Conservation (phyloP, 2,797 vertebrate genomes). For the Periophthalmus magnuspinnatus region DNA sequence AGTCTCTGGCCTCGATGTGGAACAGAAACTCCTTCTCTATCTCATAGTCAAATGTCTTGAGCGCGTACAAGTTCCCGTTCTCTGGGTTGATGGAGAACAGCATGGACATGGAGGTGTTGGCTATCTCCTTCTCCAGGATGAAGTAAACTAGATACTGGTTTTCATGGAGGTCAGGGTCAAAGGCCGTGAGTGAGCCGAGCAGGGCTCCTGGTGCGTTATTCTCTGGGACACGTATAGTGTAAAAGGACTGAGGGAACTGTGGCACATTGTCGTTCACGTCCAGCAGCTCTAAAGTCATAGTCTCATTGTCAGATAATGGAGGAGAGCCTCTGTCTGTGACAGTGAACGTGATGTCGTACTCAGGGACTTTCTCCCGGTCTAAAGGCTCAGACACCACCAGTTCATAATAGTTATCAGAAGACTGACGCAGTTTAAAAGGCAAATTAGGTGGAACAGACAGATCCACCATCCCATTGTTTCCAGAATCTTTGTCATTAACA, state of each 20-base stretch:
- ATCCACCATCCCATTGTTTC: slow-evolving; percentile 69
- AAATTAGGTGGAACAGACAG: slow-evolving; percentile 62
- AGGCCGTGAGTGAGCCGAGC: slow-evolving; percentile 59
- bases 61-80: slow-evolving; percentile 66
- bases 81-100: slow-evolving; percentile 70
- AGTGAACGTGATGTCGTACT: slow-evolving; percentile 65
- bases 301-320: slow-evolving; percentile 66
- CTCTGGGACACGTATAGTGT: slow-evolving; percentile 65
- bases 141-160: slow-evolving; percentile 74
- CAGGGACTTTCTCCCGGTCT: slow-evolving; percentile 62
- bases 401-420: slow-evolving; percentile 64
- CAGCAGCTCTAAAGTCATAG: slow-evolving; percentile 63
- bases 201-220: slow-evolving; percentile 66
- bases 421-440: slow-evolving; percentile 72
- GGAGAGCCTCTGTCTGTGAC: slow-evolving; percentile 66
- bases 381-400: slow-evolving; percentile 62
- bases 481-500: slow-evolving; percentile 74
- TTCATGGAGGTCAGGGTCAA: slow-evolving; percentile 63
- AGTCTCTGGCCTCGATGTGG: slow-evolving; percentile 70
- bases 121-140: slow-evolving; percentile 66
- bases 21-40: slow-evolving; percentile 65
- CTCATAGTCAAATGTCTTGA: slow-evolving; percentile 70
- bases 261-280: slow-evolving; percentile 74
- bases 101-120: slow-evolving; percentile 69
- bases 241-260: slow-evolving; percentile 61